Conservation (phyloP, 2,797 vertebrate species). For the Bucorvus abyssinicus region DNA sequence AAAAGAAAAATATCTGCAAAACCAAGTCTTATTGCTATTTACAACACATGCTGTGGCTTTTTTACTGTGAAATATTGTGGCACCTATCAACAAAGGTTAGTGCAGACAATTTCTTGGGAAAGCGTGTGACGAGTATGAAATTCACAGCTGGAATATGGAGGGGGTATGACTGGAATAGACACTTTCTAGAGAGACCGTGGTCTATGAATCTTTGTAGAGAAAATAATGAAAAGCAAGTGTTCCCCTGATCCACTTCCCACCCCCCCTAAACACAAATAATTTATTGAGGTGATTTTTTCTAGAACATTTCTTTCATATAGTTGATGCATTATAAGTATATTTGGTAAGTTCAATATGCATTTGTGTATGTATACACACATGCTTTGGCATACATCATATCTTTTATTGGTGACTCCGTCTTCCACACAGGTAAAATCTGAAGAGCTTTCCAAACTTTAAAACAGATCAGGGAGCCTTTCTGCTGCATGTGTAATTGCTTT, state of each 20-base stretch:
- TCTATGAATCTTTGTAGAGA: neutral
- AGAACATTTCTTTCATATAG: neutral
- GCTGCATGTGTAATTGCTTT: neutral
- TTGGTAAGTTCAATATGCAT: neutral
- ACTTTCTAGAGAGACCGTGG: neutral
- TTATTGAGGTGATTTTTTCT: neutral
- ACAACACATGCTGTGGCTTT: neutral
- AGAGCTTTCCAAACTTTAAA: neutral
- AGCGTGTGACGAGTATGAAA: neutral
- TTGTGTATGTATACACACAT: neutral
- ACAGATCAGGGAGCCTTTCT: neutral
- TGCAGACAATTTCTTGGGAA: slow-evolving; percentile 27
- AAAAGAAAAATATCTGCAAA: slow-evolving; percentile 22
- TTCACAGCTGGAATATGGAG: neutral
- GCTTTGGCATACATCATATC: neutral
- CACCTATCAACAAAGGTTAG: slow-evolving; percentile 53
- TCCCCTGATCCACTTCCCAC: neutral
- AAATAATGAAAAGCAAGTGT: neutral
- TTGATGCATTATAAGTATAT: neutral
- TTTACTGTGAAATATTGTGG: slow-evolving; percentile 49
- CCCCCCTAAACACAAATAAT: neutral
- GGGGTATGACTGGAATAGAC: neutral
- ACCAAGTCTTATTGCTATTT: neutral
- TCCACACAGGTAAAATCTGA: neutral
- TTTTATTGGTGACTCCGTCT: neutral